Evolutionary conservation across 2,888 invertebrate species (phyloP).

Genomic region (Schizaphis graminum): DNA sequence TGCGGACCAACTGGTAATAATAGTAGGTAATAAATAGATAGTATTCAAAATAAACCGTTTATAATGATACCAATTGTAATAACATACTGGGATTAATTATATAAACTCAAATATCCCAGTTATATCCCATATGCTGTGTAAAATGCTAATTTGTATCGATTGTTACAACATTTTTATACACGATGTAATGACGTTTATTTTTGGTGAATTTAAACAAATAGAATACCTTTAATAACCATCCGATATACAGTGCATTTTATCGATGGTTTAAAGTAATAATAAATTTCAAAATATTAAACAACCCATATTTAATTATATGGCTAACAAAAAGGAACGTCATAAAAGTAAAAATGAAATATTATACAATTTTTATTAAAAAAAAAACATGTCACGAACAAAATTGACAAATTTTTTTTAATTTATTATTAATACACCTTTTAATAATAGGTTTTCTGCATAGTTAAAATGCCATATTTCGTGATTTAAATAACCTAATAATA

Average conservation of each 20-base stretch:
- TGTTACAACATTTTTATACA: neutral
- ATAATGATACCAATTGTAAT: neutral
- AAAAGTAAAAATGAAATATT: neutral
- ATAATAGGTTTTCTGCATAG: neutral
- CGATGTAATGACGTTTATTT: neutral
- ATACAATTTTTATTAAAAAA: neutral
- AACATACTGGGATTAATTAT: neutral
- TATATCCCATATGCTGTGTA: neutral
- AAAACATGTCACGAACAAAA: neutral
- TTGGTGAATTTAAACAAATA: neutral
- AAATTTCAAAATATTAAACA: neutral
- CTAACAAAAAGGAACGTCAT: neutral
- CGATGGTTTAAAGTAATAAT: neutral
- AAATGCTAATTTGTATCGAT: neutral
- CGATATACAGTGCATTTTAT: neutral
- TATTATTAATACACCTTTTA: neutral
- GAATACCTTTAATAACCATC: neutral
- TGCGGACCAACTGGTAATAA: neutral
- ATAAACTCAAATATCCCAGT: neutral
- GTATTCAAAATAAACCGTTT: neutral
- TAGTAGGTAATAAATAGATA: neutral
- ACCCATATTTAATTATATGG: neutral
- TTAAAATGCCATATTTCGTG: neutral
- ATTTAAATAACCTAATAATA: neutral
- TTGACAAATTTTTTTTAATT: neutral